A percentile compares a stretch with the other conserved stretches of the same genome.
Evolutionary conservation across 2,888 invertebrate species (phyloP).

Genomic region (Anticlea derivata): DNA sequence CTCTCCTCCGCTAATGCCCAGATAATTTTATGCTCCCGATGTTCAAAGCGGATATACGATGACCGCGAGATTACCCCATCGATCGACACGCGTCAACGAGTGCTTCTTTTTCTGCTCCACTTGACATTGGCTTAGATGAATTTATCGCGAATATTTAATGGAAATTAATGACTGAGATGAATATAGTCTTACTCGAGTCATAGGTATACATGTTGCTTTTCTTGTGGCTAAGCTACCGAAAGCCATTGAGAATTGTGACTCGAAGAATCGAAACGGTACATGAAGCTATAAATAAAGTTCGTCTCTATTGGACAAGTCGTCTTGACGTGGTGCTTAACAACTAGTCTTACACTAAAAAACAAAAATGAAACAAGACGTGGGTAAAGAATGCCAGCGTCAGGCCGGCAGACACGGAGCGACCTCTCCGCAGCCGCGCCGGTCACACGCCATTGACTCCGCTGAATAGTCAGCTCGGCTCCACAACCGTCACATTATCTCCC

Average conservation of each 20-base stretch:
- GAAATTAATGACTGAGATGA: constrained; percentile 52
- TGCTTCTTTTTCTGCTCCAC: constrained; percentile 68
- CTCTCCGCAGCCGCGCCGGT: constrained; percentile 68
- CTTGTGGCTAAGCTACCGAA: constrained; percentile 1
- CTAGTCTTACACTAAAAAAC: constrained; percentile 49
- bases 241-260: constrained; percentile 27
- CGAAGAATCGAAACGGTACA: constrained; percentile 30
- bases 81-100: constrained; percentile 74
- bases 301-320: constrained; percentile 38
- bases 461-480: constrained; percentile 67
- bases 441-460: constrained; percentile 80
- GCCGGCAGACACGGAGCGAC: constrained; percentile 66
- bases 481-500: constrained; percentile 65
- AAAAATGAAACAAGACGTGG: constrained; percentile 65
- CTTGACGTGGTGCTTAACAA: constrained; percentile 51
- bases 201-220: neutral
- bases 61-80: constrained; percentile 77
- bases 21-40: constrained; percentile 79
- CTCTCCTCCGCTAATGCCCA: constrained; percentile 73
- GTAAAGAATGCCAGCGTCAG: constrained; percentile 75
- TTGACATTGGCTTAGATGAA: constrained; percentile 69
- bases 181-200: neutral
- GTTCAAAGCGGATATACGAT: constrained; percentile 60
- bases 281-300: constrained; percentile 31
- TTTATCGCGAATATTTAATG: constrained; percentile 63